Conservation (phyloP, 2,113 vertebrate species). For the Nothoprocta pentlandii region DNA sequence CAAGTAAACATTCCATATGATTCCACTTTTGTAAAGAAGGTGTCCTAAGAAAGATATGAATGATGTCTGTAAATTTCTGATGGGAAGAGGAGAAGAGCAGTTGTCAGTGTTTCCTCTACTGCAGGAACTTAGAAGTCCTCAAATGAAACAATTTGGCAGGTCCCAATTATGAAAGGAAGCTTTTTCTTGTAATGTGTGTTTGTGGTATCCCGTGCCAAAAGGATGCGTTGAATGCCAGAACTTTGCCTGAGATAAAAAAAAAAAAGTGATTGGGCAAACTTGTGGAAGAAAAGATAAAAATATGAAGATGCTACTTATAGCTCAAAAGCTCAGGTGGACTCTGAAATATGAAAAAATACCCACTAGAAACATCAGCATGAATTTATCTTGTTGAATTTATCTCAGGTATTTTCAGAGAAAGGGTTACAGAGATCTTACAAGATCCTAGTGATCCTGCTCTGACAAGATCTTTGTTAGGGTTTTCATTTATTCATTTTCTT, state of each 20-base stretch:
- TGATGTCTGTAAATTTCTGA: neutral
- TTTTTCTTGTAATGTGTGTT: neutral
- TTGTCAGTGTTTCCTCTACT: neutral
- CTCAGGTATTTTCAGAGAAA: neutral
- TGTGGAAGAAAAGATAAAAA: neutral
- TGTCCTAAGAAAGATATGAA: neutral
- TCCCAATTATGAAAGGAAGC: neutral
- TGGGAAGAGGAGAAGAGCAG: neutral
- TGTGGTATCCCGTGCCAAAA: neutral
- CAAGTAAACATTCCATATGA: neutral
- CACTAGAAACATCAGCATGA: neutral
- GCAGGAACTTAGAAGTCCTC: neutral
- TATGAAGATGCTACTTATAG: neutral
- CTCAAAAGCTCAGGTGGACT: neutral
- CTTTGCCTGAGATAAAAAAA: neutral
- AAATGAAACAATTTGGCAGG: neutral
- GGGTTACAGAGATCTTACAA: neutral
- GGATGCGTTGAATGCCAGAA: neutral
- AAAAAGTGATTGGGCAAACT: neutral
- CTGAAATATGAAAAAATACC: neutral
- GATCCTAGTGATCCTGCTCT: neutral
- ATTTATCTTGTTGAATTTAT: neutral
- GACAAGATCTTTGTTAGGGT: neutral
- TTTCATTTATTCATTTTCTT: neutral
- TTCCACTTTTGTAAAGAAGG: neutral